Evolutionary conservation across 2,888 invertebrate species (phyloP).

Genomic region (Nymphalis polychloros): DNA sequence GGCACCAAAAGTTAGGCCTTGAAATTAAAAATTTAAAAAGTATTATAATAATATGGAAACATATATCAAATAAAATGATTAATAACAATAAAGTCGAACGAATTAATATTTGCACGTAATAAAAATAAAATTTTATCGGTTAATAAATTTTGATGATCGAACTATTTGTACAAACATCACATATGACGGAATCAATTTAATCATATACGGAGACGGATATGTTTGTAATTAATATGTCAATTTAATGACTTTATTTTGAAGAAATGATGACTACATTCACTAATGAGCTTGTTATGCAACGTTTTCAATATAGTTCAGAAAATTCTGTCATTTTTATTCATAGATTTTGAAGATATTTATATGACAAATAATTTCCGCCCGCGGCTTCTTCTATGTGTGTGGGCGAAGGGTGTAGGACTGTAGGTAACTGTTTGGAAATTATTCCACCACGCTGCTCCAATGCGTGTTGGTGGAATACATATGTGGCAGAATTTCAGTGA

Average conservation of each 20-base stretch:
- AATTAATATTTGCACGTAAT: slow-evolving; percentile 25
- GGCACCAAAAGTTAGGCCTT: too few relatives aligned
- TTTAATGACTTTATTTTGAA: slow-evolving; percentile 34
- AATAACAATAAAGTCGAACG: neutral
- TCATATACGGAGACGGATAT: slow-evolving; percentile 21
- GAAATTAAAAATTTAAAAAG: too few relatives aligned
- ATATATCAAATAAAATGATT: neutral
- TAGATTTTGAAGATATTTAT: slow-evolving; percentile 24
- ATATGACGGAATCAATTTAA: slow-evolving; percentile 23
- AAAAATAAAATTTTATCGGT: slow-evolving; percentile 19
- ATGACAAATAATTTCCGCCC: neutral
- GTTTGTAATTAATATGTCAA: slow-evolving; percentile 25
- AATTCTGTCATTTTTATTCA: slow-evolving; percentile 32
- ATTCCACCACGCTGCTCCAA: too few relatives aligned
- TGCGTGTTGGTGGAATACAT: too few relatives aligned
- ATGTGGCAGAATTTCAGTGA: too few relatives aligned
- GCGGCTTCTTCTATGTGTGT: too few relatives aligned
- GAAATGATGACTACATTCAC: slow-evolving; percentile 24
- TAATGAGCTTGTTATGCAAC: slow-evolving; percentile 35
- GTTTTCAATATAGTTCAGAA: slow-evolving; percentile 25
- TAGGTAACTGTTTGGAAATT: neutral
- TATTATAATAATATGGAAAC: neutral
- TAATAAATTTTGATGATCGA: slow-evolving; percentile 16
- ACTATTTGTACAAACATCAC: slow-evolving; percentile 5
- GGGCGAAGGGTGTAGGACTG: too few relatives aligned